Conservation (phyloP, 2,797 vertebrate genomes). For the Hylomyscus alleni region DNA sequence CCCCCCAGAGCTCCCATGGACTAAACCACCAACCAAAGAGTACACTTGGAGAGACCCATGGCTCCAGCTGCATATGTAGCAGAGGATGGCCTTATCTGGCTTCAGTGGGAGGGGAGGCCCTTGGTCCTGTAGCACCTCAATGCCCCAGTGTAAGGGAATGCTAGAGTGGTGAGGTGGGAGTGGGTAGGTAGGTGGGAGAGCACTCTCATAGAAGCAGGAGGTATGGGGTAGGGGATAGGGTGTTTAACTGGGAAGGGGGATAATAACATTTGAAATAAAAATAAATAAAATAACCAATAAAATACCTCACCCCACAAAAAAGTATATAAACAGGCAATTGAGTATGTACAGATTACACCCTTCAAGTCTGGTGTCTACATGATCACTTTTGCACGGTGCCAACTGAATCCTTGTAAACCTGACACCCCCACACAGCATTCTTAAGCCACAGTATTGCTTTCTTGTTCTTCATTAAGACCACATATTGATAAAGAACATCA, state of each 20-base stretch:
- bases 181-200: not conserved
- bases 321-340: not conserved
- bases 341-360: not conserved
- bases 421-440: not conserved
- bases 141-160: not conserved
- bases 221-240: not conserved
- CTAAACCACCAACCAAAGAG: not conserved
- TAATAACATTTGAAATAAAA: not conserved
- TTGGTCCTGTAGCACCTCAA: not conserved
- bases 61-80: not conserved
- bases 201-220: not conserved
- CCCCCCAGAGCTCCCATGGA: not conserved
- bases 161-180: not conserved
- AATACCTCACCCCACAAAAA: not conserved
- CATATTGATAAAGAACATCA: not conserved
- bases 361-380: not conserved
- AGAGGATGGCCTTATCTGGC: not conserved
- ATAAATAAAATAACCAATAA: not conserved
- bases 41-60: not conserved
- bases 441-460: not conserved
- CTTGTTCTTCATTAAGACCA: not conserved
- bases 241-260: not conserved
- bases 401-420: not conserved
- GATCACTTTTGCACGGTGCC: not conserved
- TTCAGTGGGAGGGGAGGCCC: not conserved